phyloP scores from a whole-genome alignment of 1,140 invertebrate genomes.

The Bombus cullumanus region DNA sequence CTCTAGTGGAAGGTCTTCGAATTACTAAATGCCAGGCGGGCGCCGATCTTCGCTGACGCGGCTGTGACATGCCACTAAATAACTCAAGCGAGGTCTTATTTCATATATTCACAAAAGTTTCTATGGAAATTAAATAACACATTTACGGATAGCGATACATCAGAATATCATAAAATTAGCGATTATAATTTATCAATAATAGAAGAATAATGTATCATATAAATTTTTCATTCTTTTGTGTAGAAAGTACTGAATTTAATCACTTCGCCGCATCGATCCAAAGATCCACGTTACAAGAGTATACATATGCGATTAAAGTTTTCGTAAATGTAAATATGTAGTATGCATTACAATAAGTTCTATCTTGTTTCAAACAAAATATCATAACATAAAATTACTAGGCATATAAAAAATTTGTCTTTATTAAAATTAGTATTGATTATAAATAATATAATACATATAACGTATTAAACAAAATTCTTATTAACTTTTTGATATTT shows the following conservation, averaged over 20 bases:
- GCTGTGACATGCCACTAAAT: slow-evolving; percentile 69
- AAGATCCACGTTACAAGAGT: slow-evolving; percentile 22
- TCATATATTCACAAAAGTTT: background rate
- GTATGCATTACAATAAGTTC: background rate
- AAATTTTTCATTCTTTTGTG: background rate
- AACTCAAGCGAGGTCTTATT: slow-evolving; percentile 41
- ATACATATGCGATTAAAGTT: background rate
- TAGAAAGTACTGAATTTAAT: slow-evolving; percentile 23
- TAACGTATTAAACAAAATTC: background rate
- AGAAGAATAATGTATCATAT: background rate
- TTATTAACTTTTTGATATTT: slow-evolving; percentile 78
- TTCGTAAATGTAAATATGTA: background rate
- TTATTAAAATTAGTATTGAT: slow-evolving; percentile 32
- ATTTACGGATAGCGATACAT: slow-evolving; percentile 41
- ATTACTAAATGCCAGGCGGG: slow-evolving; percentile 69
- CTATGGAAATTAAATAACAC: background rate
- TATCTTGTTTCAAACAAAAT: background rate
- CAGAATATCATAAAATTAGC: background rate
- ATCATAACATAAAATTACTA: background rate
- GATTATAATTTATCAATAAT: background rate
- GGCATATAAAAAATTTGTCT: background rate
- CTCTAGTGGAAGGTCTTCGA: slow-evolving; percentile 45
- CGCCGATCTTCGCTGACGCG: slow-evolving; percentile 73
- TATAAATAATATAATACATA: slow-evolving; percentile 19
- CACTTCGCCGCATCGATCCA: slow-evolving; percentile 2